These are phyloP conservation scores for Esperia sulphurella DNA, from an alignment of 2,888 invertebrate genomes.

Conservation along the genomic window DNA sequence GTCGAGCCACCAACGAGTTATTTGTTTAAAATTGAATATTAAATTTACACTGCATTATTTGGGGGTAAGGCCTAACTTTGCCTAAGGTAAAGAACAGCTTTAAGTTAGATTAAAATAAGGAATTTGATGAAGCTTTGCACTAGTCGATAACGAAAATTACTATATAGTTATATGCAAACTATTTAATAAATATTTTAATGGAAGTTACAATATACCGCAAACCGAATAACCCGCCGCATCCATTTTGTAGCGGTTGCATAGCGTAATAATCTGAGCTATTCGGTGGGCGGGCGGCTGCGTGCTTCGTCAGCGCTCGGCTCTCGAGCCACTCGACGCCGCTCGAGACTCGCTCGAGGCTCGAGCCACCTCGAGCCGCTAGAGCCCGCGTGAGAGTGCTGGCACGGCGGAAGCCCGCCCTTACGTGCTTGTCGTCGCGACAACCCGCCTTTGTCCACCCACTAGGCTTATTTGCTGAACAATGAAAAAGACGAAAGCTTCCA, in stretches of 20 bases:
- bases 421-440: constrained; percentile 68
- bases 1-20: constrained; percentile 53
- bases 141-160: too few species aligned
- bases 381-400: constrained; percentile 63
- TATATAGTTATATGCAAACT: too few species aligned
- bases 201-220: not conserved
- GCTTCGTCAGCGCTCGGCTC: constrained; percentile 31
- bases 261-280: constrained; percentile 65
- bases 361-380: constrained; percentile 27
- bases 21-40: constrained; percentile 64
- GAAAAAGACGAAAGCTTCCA: constrained; percentile 68
- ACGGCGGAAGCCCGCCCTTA: constrained; percentile 74
- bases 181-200: too few species aligned
- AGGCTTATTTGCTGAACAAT: constrained; percentile 79
- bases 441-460: constrained; percentile 77
- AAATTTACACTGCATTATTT: constrained; percentile 29
- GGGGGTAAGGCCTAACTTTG: too few species aligned
- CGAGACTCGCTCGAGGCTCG: constrained; percentile 50
- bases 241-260: constrained; percentile 54
- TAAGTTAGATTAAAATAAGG: too few species aligned
- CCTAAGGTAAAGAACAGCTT: too few species aligned
- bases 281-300: constrained; percentile 15
- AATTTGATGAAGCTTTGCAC: too few species aligned
- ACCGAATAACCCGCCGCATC: constrained; percentile 43
- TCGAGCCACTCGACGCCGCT: constrained; percentile 60